Evolutionary conservation across 2,113 vertebrate species (phyloP).

Genomic region (Nothobranchius furzeri): DNA sequence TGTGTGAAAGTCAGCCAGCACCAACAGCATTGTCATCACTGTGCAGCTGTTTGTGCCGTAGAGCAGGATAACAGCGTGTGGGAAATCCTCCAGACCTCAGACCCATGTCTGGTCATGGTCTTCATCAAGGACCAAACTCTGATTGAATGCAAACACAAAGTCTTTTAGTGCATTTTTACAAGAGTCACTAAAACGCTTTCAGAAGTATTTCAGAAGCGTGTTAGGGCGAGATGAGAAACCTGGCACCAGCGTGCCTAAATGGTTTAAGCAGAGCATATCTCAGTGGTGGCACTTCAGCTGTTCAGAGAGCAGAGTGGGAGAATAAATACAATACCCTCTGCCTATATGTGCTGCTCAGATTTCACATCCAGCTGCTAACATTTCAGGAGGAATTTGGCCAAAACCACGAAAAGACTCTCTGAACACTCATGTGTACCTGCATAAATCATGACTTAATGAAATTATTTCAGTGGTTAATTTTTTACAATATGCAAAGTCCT

Average conservation of each 20-base stretch:
- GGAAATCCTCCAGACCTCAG: slow-evolving; percentile 58
- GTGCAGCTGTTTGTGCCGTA: too few relatives aligned
- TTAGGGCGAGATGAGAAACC: slow-evolving; percentile 62
- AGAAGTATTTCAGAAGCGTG: slow-evolving; percentile 63
- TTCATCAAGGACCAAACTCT: slow-evolving; percentile 53
- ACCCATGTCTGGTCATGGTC: slow-evolving; percentile 21
- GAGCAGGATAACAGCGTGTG: too few relatives aligned
- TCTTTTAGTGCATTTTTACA: slow-evolving; percentile 66
- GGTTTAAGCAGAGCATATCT: slow-evolving; percentile 71
- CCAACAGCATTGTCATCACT: too few relatives aligned
- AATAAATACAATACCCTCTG: slow-evolving; percentile 63
- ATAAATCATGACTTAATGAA: neutral
- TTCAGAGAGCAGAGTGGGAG: slow-evolving; percentile 52
- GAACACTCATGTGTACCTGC: neutral
- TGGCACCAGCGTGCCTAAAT: slow-evolving; percentile 65
- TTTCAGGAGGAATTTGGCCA: slow-evolving; percentile 22
- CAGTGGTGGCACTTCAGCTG: slow-evolving; percentile 71
- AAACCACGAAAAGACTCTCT: neutral
- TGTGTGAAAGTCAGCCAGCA: too few relatives aligned
- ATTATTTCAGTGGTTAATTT: neutral
- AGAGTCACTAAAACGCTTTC: slow-evolving; percentile 58
- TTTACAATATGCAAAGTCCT: slow-evolving; percentile 6
- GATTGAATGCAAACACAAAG: slow-evolving; percentile 66
- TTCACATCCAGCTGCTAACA: slow-evolving; percentile 56
- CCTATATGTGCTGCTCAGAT: slow-evolving; percentile 41